A percentile compares a stretch with the other conserved stretches of the same genome.
phyloP scores from a whole-genome alignment of 2,888 invertebrate genomes.

The Autographa pulchrina region DNA sequence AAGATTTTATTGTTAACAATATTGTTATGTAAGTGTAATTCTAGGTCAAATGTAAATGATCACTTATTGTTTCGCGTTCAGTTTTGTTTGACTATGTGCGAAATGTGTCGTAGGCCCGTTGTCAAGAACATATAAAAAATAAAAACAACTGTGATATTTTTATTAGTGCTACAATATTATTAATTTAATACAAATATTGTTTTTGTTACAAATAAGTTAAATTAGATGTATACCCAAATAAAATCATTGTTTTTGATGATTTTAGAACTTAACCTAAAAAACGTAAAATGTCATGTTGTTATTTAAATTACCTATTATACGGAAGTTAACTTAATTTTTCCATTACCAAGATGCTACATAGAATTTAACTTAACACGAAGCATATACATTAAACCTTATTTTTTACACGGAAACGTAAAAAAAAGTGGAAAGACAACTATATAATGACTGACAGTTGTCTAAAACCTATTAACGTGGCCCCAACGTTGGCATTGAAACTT shows the following conservation, averaged over 20 bases:
- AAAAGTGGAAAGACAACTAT: neutral
- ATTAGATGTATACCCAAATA: too few relatives aligned
- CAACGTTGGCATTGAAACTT: conserved; percentile 29
- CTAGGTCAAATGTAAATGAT: conserved; percentile 44
- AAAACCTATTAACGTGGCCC: conserved; percentile 47
- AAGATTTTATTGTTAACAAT: conserved; percentile 9
- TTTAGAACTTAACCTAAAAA: too few relatives aligned
- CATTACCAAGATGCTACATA: neutral
- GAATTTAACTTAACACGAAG: neutral
- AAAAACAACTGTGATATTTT: neutral
- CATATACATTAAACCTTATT: neutral
- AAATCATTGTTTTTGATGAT: too few relatives aligned
- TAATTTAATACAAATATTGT: too few relatives aligned
- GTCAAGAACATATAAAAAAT: neutral
- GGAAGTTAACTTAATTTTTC: neutral
- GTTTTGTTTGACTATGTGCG: neutral
- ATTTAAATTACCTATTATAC: too few relatives aligned
- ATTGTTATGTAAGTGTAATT: conserved; percentile 10
- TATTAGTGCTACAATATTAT: too few relatives aligned
- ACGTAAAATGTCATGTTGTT: too few relatives aligned
- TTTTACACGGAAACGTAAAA: neutral
- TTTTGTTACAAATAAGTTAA: too few relatives aligned
- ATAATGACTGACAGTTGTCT: conserved; percentile 10
- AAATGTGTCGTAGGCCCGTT: neutral
- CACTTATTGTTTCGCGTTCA: conserved; percentile 12